Conservation (phyloP, 2,888 invertebrate species). For the Leucoptera coffeella region DNA sequence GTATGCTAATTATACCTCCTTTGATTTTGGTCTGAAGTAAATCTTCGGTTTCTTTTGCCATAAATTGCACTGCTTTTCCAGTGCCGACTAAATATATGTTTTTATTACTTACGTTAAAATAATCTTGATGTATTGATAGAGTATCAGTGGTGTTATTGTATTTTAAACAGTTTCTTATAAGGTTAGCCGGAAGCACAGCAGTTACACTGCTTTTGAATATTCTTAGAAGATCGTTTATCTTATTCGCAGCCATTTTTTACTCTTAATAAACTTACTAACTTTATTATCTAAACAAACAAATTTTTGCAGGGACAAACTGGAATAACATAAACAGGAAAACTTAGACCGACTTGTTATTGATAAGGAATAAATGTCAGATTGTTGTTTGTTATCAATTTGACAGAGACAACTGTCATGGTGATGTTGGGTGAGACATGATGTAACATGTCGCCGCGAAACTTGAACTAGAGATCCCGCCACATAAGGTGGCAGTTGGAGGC, state of each 20-base stretch:
- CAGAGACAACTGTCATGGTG: too few relatives aligned
- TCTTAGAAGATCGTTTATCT: constrained; percentile 20
- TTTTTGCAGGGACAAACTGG: too few relatives aligned
- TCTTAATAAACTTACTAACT: too few relatives aligned
- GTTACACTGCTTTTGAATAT: constrained; percentile 30
- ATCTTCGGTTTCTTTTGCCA: constrained; percentile 72
- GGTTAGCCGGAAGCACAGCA: constrained; percentile 29
- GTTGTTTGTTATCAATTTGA: too few relatives aligned
- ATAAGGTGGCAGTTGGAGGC: too few relatives aligned
- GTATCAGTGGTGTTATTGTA: constrained; percentile 19
- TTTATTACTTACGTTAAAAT: constrained; percentile 20
- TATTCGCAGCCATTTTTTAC: constrained; percentile 16
- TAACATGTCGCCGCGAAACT: constrained; percentile 24
- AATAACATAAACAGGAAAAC: too few relatives aligned
- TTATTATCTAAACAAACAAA: too few relatives aligned
- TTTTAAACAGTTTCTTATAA: constrained; percentile 22
- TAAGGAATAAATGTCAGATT: too few relatives aligned
- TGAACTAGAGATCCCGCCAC: too few relatives aligned
- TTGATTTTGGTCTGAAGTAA: constrained; percentile 58
- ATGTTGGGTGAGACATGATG: too few relatives aligned
- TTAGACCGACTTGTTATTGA: too few relatives aligned
- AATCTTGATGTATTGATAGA: constrained; percentile 15
- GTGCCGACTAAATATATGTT: constrained; percentile 68
- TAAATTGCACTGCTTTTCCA: constrained; percentile 87
- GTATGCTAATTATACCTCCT: constrained; percentile 73